Percentiles rank a stretch among this genome's conserved stretches.
Conservation (phyloP, 2,113 vertebrate species). For the Clupea harengus region DNA sequence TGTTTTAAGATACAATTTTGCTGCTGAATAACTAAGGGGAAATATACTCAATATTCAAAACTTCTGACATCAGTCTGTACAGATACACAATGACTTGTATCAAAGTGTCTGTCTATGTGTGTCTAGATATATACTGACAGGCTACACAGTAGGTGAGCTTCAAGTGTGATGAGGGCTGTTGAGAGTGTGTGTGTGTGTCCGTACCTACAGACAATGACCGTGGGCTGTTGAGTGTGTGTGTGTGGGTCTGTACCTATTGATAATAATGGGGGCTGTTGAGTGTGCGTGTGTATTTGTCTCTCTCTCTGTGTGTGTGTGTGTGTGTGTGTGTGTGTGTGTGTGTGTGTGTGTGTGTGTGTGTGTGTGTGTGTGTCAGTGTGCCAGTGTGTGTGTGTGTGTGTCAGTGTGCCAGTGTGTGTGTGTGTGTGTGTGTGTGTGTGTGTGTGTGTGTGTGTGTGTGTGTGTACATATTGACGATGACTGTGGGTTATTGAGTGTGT, state of each 20-base stretch:
- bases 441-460: not conserved
- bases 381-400: not conserved
- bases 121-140: too few species aligned
- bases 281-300: too few species aligned
- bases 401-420: not conserved
- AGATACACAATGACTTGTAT: not conserved
- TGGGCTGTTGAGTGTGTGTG: not conserved
- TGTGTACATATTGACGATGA: not conserved
- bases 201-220: too few species aligned
- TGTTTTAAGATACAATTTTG: not conserved
- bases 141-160: too few species aligned
- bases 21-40: not conserved
- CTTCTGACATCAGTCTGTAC: not conserved
- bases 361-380: not conserved
- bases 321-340: too few species aligned
- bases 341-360: too few species aligned
- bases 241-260: not conserved
- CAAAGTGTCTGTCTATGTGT: not conserved
- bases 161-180: too few species aligned
- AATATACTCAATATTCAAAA: not conserved
- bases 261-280: too few species aligned
- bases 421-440: not conserved
- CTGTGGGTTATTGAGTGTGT: not conserved
- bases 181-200: not conserved
- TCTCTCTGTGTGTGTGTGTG: too few species aligned